Evolutionary conservation across 2,888 invertebrate genomes (phyloP).

Genomic region (Nasonovia ribisnigri): DNA sequence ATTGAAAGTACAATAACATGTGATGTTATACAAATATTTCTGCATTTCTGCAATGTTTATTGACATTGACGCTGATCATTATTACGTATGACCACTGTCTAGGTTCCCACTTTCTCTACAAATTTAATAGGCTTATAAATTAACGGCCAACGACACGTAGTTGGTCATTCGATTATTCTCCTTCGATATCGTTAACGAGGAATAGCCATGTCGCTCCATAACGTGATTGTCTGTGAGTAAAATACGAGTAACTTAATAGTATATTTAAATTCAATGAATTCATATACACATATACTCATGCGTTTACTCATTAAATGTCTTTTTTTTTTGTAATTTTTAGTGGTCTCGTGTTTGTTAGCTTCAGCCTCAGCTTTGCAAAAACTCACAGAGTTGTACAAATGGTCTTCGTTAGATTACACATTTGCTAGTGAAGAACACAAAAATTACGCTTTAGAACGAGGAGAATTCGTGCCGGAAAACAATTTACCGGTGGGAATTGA

Average conservation of each 20-base stretch:
- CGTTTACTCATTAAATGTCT: not conserved
- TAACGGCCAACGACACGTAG: not conserved
- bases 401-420: slow-evolving; percentile 79
- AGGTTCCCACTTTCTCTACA: slow-evolving; percentile 56
- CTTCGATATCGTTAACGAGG: not conserved
- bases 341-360: slow-evolving; percentile 46
- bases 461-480: slow-evolving; percentile 76
- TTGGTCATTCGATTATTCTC: slow-evolving; percentile 41
- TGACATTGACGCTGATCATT: not conserved
- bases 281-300: not conserved
- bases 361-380: slow-evolving; percentile 31
- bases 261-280: not conserved
- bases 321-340: slow-evolving; percentile 23
- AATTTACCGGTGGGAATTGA: slow-evolving; percentile 81
- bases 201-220: slow-evolving; percentile 3
- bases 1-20: not conserved
- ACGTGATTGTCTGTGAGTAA: slow-evolving; percentile 38
- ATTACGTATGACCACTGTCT: not conserved
- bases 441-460: slow-evolving; percentile 76
- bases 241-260: not conserved
- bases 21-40: not conserved
- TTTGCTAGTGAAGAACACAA: slow-evolving; percentile 77
- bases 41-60: not conserved
- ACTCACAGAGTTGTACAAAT: slow-evolving; percentile 77
- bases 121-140: slow-evolving; percentile 42